Conservation (phyloP, 2,113 vertebrate species). For the Nesoenas mayeri region DNA sequence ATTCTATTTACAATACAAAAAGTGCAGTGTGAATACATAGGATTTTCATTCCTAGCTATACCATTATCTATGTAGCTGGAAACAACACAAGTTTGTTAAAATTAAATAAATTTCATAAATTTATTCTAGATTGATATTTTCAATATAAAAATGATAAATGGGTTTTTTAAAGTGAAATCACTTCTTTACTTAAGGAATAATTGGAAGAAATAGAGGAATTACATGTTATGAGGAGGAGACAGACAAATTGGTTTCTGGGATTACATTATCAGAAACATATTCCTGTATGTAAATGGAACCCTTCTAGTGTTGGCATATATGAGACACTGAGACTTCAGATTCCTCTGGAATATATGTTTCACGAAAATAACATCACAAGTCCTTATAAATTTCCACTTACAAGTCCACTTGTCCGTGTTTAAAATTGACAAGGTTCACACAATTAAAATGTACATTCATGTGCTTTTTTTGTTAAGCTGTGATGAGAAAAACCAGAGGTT, state of each 20-base stretch:
- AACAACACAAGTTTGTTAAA: neutral
- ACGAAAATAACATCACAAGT: neutral
- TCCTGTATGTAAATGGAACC: neutral
- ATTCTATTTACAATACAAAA: neutral
- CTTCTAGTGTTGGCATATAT: neutral
- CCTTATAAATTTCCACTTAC: neutral
- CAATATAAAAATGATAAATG: neutral
- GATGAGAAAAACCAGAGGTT: neutral
- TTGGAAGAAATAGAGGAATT: neutral
- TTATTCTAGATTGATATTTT: neutral
- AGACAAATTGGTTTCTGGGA: neutral
- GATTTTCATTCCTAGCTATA: neutral
- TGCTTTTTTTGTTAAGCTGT: neutral
- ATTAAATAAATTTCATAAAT: neutral
- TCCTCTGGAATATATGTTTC: neutral
- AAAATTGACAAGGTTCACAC: neutral
- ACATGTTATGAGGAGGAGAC: neutral
- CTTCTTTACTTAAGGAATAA: neutral
- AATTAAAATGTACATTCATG: neutral
- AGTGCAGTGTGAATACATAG: neutral
- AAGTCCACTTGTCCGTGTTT: neutral
- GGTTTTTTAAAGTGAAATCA: neutral
- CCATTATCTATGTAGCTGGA: neutral
- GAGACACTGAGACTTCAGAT: neutral
- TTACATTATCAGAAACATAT: neutral